Base-by-base conservation (phyloP, 2,888 invertebrate species). In the Hyalella azteca region DNA sequence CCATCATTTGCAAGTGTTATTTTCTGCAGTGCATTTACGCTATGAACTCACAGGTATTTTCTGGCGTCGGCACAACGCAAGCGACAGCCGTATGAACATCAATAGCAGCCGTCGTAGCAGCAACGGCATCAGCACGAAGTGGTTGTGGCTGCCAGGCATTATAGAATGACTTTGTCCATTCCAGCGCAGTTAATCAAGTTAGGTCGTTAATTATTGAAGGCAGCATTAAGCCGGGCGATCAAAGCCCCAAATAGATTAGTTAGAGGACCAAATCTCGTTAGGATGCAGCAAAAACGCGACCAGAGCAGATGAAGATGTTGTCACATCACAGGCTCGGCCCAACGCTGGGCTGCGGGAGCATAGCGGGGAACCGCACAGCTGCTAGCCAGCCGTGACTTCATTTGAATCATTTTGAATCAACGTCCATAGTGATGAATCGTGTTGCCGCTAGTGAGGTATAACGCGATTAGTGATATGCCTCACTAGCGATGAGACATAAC, bases 231-330 rank as follows among this genome's bases (percentile, higher is more conserved):
- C 66, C 66, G 32, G 39, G 66, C 66, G 66, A 66, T 66, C 66
- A 66, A 66, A 66, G 66, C 66, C n/a, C 66, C 66, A 66, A 66
- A 66, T 66, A 66, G 66, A 66, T 66, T 66, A 66, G 66, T 66
- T 66, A 66, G 66, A 66, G 66, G 66, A 36, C 66, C 66, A 66
- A 66, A 66, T 66, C 66, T 66, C 66, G 66, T 66, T 66, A 66
- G 29, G 66, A 36, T 66, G 32, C 36, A 66, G 36, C 66, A 66
- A 66, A 66, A 66, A 66, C 19, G 22, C 39, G 15, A 36, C 36
- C 36, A 66, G 19, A 66, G 66, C 66, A 66, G 36, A 66, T 66
- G 66, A 66, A 66, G 66, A 66, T 36, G 36, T 19, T 29, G 39
- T 19, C 19, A 36, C 66, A 66, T 66, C 66, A 66, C 36, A 66